phyloP scores from a whole-genome alignment of 2,797 vertebrate genomes.

The Thunnus albacares region DNA sequence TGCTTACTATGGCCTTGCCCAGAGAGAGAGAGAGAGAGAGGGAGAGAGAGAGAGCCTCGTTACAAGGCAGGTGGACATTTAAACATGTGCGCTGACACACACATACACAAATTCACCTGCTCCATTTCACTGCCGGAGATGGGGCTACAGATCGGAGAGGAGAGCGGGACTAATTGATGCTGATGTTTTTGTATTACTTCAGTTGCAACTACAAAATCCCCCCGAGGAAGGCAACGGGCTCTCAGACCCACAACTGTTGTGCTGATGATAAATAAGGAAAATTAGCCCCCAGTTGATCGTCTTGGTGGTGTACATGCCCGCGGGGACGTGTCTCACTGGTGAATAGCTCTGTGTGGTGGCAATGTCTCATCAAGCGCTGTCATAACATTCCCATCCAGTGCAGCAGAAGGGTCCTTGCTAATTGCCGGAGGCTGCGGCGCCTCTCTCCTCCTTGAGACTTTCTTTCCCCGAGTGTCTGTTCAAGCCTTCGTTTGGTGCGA shows the following conservation, averaged over 20 bases:
- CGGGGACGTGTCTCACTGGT: conserved; percentile 59
- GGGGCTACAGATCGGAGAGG: conserved; percentile 48
- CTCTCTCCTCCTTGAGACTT: conserved; percentile 44
- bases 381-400: conserved; percentile 61
- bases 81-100: conserved; percentile 11
- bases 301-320: conserved; percentile 55
- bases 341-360: conserved; percentile 56
- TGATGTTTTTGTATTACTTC: conserved; percentile 65
- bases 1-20: conserved; percentile 53
- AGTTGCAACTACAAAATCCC: conserved; percentile 44
- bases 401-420: conserved; percentile 53
- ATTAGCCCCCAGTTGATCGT: conserved; percentile 70
- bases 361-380: conserved; percentile 70
- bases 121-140: conserved; percentile 48
- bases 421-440: conserved; percentile 50
- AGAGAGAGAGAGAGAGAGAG: conserved; percentile 36
- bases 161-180: conserved; percentile 68
- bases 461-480: conserved; percentile 50
- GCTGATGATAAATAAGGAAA: conserved; percentile 74
- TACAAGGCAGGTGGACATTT: conserved; percentile 60
- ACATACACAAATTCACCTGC: conserved; percentile 46
- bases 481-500: conserved; percentile 25
- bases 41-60: conserved; percentile 40
- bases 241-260: conserved; percentile 55
- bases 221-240: conserved; percentile 38